Evolutionary conservation across 1,140 invertebrate genomes (phyloP).

Genomic region (Parasteatoda tepidariorum): DNA sequence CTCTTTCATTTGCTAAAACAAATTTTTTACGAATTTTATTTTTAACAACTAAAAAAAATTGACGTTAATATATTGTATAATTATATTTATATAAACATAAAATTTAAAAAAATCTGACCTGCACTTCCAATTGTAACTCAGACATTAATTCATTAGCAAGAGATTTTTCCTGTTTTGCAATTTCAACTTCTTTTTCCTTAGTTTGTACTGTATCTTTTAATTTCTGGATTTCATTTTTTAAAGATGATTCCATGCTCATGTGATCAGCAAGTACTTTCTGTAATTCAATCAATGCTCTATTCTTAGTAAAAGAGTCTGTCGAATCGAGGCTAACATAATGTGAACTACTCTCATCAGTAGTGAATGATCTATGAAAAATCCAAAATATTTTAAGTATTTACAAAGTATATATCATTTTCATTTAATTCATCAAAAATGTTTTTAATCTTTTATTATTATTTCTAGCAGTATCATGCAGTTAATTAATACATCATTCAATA

Average conservation of each 20-base stretch:
- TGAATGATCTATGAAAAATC: too few species aligned
- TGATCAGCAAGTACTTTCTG: not conserved
- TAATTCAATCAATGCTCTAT: slow-evolving; percentile 4
- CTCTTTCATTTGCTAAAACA: slow-evolving; percentile 35
- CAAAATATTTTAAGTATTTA: too few species aligned
- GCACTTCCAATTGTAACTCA: slow-evolving; percentile 65
- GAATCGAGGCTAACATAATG: too few species aligned
- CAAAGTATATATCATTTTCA: too few species aligned
- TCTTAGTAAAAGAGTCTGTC: slow-evolving; percentile 2
- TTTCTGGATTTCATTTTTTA: slow-evolving; percentile 71
- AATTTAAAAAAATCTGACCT: slow-evolving; percentile 1
- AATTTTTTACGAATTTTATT: not conserved
- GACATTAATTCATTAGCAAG: slow-evolving; percentile 70
- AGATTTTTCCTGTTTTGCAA: slow-evolving; percentile 40
- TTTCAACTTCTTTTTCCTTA: slow-evolving; percentile 64
- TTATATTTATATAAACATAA: not conserved
- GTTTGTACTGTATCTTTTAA: slow-evolving; percentile 72
- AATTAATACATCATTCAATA: too few species aligned
- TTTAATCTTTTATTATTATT: too few species aligned
- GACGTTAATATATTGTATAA: not conserved
- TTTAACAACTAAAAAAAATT: not conserved
- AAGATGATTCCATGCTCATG: slow-evolving; percentile 55
- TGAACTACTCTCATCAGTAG: too few species aligned
- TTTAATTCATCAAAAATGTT: too few species aligned
- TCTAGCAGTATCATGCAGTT: too few species aligned